A percentile compares a stretch with the other conserved stretches of the same genome.
Conservation (phyloP, 2,113 vertebrate genomes). For the Mobula birostris region DNA sequence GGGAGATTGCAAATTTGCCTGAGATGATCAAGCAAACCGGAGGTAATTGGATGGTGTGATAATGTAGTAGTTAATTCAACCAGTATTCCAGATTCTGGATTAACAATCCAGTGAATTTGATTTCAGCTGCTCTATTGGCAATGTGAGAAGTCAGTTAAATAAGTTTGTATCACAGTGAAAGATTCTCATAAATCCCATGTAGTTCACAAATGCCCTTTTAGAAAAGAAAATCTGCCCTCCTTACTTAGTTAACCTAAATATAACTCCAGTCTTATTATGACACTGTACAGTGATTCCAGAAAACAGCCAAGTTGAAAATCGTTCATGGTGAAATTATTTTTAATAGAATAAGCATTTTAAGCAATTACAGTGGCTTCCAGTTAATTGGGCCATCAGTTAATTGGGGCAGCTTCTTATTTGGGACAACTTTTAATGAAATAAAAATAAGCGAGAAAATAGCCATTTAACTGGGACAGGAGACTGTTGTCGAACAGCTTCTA, state of each 20-base stretch:
- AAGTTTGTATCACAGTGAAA: neutral
- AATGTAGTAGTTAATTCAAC: neutral
- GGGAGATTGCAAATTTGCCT: neutral
- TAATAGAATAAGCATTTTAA: neutral
- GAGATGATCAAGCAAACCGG: neutral
- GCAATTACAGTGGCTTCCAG: too few relatives aligned
- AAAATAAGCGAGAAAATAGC: too few relatives aligned
- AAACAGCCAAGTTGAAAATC: neutral
- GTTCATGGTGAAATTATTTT: neutral
- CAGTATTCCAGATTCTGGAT: neutral
- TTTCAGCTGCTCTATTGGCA: neutral
- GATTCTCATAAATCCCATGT: neutral
- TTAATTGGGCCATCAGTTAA: too few relatives aligned
- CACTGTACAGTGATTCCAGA: too few relatives aligned
- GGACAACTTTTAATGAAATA: too few relatives aligned
- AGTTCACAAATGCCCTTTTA: neutral
- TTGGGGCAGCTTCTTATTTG: too few relatives aligned
- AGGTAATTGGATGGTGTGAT: neutral
- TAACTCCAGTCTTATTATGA: too few relatives aligned
- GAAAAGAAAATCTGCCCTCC: neutral
- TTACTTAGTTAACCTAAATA: too few relatives aligned
- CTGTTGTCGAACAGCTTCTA: too few relatives aligned
- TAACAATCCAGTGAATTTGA: neutral
- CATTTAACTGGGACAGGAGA: too few relatives aligned
- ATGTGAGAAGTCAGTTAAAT: neutral